Base-by-base conservation (phyloP, 2,888 invertebrate genomes). In the Bellardia bayeri region DNA sequence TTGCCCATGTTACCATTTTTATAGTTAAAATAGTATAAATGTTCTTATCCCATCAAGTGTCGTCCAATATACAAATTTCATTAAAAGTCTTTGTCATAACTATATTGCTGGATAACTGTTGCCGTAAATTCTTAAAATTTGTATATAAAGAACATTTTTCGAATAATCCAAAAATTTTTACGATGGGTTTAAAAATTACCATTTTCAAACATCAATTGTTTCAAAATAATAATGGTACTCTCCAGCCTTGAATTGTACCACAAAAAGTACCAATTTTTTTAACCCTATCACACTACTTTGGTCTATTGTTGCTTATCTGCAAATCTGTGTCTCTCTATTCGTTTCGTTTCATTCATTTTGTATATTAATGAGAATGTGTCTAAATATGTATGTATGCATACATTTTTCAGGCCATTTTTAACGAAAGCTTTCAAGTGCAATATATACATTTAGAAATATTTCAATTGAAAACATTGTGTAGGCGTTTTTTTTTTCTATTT, bases 381-480 rank as follows among this genome's bases (percentile, higher is more conserved):
- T 49, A 40, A 14, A 30, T 72, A 63, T 16, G 33, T 58, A 13
- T 58, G 2, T 49, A 11, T 58, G 14, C 40, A 16, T 51, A 45
- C 13, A 23, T 64, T 14, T 74, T 56, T n/a, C 11, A 49, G 14
- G 3, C 30, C 16, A 14, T 61, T 80, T 45, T 64, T 11, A 9
- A 64, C 30, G 33, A 68, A 72, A 51, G 45, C 84, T 72, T 72
- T 74, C 61, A 79, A 79, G 79, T 74, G 74, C 33, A 68, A 58
- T 40, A 61, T 8, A n/a, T 54, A 63, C 45, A 14, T 61, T 66
- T 49, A 11, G 14, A 71, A 63, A 76, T 56, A 72, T 72, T 79
- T 16, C 56, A 40, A 72, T 72, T 72, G 33, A 45, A 56, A 74
- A 64, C 6, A 56, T 45, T 51, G 40, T 58, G 58, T 74, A 68